phyloP scores from a whole-genome alignment of 1,140 invertebrate genomes.

The Meloidogyne floridensis region DNA sequence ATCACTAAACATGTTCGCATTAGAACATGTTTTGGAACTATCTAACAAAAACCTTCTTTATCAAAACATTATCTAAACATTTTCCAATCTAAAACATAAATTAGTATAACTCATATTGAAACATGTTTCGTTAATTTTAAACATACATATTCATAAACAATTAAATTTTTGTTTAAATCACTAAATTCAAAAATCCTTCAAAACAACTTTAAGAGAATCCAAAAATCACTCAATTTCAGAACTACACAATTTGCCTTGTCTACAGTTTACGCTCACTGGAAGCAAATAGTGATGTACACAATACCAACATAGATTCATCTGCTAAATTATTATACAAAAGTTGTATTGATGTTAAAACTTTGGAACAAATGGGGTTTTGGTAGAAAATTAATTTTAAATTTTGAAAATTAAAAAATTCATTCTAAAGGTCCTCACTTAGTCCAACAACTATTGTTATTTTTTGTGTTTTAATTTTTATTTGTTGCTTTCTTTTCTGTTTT shows the following conservation, averaged over 20 bases:
- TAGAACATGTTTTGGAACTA: too few relatives aligned
- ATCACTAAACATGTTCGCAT: too few relatives aligned
- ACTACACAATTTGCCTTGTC: conserved; percentile 59
- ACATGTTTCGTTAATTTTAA: too few relatives aligned
- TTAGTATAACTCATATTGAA: too few relatives aligned
- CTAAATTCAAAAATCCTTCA: too few relatives aligned
- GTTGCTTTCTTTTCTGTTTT: conserved; percentile 40
- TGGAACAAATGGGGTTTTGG: conserved; percentile 49
- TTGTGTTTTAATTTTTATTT: conserved; percentile 35
- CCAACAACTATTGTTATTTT: not conserved
- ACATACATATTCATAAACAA: too few relatives aligned
- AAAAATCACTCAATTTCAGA: conserved; percentile 42
- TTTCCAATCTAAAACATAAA: too few relatives aligned
- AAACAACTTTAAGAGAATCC: not conserved
- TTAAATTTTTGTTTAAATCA: too few relatives aligned
- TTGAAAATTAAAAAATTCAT: not conserved
- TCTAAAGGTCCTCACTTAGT: not conserved
- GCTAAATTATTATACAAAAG: conserved; percentile 40
- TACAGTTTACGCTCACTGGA: conserved; percentile 37
- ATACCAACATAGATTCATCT: not conserved
- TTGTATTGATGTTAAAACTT: conserved; percentile 47
- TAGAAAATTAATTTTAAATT: not conserved
- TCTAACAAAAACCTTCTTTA: too few relatives aligned
- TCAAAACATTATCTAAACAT: too few relatives aligned
- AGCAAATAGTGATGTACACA: not conserved